Conservation (phyloP, 2,113 vertebrate species). For the Gadus chalcogrammus region DNA sequence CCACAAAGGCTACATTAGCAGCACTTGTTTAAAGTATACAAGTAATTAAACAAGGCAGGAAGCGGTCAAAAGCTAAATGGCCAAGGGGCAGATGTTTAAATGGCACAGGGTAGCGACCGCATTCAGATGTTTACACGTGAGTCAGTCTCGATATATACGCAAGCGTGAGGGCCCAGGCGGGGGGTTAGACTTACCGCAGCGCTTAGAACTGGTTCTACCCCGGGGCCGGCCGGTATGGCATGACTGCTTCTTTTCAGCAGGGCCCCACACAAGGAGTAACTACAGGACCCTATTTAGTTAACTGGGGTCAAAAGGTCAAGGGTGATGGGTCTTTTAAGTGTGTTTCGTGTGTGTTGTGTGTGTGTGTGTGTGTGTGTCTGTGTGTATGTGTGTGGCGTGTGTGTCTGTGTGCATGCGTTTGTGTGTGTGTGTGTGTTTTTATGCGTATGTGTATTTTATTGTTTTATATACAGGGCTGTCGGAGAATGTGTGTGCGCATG, state of each 20-base stretch:
- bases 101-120: not conserved
- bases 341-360: not conserved
- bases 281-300: conserved; percentile 65
- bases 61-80: conserved; percentile 11
- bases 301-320: conserved; percentile 58
- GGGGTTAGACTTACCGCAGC: conserved; percentile 28
- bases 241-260: conserved; percentile 56
- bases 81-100: conserved; percentile 47
- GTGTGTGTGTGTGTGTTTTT: too few relatives aligned
- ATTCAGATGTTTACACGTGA: conserved; percentile 34
- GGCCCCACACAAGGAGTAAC: conserved; percentile 61
- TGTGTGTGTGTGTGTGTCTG: too few relatives aligned
- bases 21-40: not conserved
- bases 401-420: not conserved
- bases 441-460: too few relatives aligned
- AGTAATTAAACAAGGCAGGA: conserved; percentile 12
- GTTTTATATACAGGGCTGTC: too few relatives aligned
- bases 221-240: conserved; percentile 38
- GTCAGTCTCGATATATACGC: conserved; percentile 16
- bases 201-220: conserved; percentile 43
- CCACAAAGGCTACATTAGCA: conserved; percentile 8
- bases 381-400: not conserved
- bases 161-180: conserved; percentile 8
- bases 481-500: not conserved
- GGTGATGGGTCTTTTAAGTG: conserved; percentile 51